phyloP scores from a whole-genome alignment of 2,113 vertebrate genomes.

The Anhinga rufa region DNA sequence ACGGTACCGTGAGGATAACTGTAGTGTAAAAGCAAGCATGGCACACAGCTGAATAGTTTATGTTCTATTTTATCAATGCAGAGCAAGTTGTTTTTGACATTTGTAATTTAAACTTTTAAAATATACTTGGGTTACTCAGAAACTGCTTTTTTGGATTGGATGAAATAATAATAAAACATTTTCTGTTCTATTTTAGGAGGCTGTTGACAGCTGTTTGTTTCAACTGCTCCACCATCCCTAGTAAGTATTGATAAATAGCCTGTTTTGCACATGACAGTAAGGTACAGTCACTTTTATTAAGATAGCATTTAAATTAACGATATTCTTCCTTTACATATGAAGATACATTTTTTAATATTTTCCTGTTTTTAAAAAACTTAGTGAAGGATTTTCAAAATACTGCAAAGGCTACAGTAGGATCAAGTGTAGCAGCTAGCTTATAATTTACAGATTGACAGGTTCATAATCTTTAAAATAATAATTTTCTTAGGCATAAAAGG shows the following conservation, averaged over 20 bases:
- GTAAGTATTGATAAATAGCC: background rate
- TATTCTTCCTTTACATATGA: background rate
- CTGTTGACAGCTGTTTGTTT: background rate
- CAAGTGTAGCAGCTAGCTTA: background rate
- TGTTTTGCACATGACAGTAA: background rate
- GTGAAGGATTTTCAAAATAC: background rate
- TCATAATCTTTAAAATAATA: constrained; percentile 50
- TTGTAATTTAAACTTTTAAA: background rate
- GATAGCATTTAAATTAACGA: background rate
- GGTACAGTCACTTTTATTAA: background rate
- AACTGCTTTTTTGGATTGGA: background rate
- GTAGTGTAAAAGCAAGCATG: background rate
- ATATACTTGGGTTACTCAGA: background rate
- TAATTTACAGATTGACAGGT: constrained; percentile 41
- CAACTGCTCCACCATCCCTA: background rate
- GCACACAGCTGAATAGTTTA: background rate
- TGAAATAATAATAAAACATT: background rate
- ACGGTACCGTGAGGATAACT: background rate
- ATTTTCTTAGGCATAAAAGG: constrained; percentile 21
- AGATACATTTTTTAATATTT: background rate
- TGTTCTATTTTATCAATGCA: background rate
- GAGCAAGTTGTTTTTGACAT: background rate
- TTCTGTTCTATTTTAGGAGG: background rate
- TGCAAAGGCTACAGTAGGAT: background rate
- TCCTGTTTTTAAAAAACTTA: background rate